phyloP scores from a whole-genome alignment of 2,888 invertebrate species.

The Pachycephus smyrnensis region DNA sequence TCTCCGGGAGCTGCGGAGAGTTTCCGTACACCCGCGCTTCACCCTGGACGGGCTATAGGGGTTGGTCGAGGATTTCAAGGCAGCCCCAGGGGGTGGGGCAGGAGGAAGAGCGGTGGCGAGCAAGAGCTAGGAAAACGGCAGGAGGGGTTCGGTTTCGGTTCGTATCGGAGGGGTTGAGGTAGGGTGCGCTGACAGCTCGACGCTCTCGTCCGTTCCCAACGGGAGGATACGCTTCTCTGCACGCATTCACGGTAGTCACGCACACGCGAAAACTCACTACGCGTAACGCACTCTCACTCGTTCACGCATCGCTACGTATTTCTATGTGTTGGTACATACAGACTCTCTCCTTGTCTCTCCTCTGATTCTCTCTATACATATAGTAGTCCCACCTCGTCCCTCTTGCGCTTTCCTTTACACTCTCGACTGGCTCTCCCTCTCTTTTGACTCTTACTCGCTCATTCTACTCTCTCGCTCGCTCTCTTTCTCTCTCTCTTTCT shows the following conservation, averaged over 20 bases:
- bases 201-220: slow-evolving; percentile 61
- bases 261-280: slow-evolving; percentile 24
- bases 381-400: not conserved
- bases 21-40: slow-evolving; percentile 25
- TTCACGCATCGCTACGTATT: slow-evolving; percentile 31
- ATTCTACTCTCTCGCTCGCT: slow-evolving; percentile 20
- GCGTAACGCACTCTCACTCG: slow-evolving; percentile 25
- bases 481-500: slow-evolving; percentile 31
- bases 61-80: slow-evolving; percentile 3
- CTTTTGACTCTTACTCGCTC: slow-evolving; percentile 32
- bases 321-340: slow-evolving; percentile 23
- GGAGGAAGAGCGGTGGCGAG: slow-evolving; percentile 12
- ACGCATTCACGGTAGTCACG: slow-evolving; percentile 54
- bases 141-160: slow-evolving; percentile 44
- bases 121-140: not conserved
- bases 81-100: slow-evolving; percentile 2
- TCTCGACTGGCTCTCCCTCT: slow-evolving; percentile 7
- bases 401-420: not conserved
- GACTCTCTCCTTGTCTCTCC: slow-evolving; percentile 1
- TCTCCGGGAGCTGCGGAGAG: slow-evolving; percentile 29
- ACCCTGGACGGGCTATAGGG: slow-evolving; percentile 14
- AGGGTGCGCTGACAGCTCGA: slow-evolving; percentile 67
- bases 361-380: not conserved
- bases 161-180: slow-evolving; percentile 28
- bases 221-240: slow-evolving; percentile 66